These are phyloP conservation scores for Idaea straminata DNA, from an alignment of 2,888 invertebrate species.

Conservation along the genomic window DNA sequence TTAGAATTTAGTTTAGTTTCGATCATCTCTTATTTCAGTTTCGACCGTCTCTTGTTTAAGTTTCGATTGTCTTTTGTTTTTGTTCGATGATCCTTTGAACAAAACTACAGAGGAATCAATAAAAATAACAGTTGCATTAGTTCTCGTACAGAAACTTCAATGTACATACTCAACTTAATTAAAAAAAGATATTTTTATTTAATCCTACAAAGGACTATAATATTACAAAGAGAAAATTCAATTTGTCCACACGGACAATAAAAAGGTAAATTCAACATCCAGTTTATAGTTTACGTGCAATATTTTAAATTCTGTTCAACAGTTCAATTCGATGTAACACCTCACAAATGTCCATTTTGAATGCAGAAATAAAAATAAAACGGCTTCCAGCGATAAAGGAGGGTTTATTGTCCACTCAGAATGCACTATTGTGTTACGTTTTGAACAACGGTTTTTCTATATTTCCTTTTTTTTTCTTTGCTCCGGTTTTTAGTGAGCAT, in stretches of 20 bases:
- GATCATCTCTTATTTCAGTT: no score
- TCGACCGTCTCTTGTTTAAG: no score
- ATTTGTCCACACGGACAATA: background rate
- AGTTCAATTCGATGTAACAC: constrained; percentile 22
- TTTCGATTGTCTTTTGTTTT: no score
- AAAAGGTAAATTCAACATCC: background rate
- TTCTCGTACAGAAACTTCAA: no score
- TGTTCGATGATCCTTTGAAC: no score
- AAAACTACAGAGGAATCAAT: no score
- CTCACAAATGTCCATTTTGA: constrained; percentile 14
- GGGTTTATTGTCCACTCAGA: constrained; percentile 2
- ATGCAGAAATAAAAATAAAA: constrained; percentile 15
- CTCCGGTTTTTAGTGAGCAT: background rate
- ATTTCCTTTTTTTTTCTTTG: background rate
- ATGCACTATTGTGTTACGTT: background rate
- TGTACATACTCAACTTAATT: no score
- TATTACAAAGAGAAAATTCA: background rate
- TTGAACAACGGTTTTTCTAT: background rate
- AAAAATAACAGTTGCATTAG: no score
- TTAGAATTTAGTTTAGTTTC: no score
- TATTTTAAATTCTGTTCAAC: constrained; percentile 13
- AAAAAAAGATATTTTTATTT: no score
- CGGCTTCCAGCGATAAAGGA: background rate
- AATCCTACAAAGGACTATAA: background rate
- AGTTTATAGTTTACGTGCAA: constrained; percentile 2